phyloP scores from a whole-genome alignment of 2,888 invertebrate species.

The Rhingia campestris region DNA sequence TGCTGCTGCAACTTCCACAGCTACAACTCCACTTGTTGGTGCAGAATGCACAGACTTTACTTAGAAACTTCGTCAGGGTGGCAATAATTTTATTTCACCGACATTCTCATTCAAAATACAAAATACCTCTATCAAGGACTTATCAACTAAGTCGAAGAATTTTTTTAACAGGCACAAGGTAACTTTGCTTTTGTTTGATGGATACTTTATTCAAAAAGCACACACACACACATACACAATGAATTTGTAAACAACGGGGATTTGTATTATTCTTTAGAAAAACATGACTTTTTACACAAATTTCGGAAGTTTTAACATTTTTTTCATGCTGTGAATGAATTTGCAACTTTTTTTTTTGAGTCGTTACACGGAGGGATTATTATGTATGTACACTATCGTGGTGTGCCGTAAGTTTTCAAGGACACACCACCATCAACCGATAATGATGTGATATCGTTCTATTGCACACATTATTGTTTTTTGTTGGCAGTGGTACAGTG shows the following conservation, averaged over 20 bases:
- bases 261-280: neutral
- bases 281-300: conserved; percentile 9
- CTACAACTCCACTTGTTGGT: conserved; percentile 69
- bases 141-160: conserved; percentile 2
- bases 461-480: conserved; percentile 57
- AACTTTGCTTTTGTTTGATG: neutral
- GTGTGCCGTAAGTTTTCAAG: conserved; percentile 61
- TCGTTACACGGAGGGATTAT: neutral
- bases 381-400: conserved; percentile 4
- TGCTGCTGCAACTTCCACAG: conserved; percentile 42
- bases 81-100: conserved; percentile 33
- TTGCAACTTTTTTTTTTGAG: neutral
- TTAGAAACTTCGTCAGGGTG: conserved; percentile 73
- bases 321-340: neutral
- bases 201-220: conserved; percentile 7
- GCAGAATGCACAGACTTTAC: conserved; percentile 72
- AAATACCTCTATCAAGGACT: conserved; percentile 1
- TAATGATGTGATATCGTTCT: conserved; percentile 56
- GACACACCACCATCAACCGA: conserved; percentile 62
- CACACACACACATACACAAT: neutral
- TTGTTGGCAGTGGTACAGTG: conserved; percentile 37
- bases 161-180: conserved; percentile 38
- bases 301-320: conserved; percentile 39
- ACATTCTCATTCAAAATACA: conserved; percentile 33
- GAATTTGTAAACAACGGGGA: neutral